These are phyloP conservation scores for Pavo muticus DNA, from an alignment of 2,113 vertebrate species.

Conservation along the genomic window DNA sequence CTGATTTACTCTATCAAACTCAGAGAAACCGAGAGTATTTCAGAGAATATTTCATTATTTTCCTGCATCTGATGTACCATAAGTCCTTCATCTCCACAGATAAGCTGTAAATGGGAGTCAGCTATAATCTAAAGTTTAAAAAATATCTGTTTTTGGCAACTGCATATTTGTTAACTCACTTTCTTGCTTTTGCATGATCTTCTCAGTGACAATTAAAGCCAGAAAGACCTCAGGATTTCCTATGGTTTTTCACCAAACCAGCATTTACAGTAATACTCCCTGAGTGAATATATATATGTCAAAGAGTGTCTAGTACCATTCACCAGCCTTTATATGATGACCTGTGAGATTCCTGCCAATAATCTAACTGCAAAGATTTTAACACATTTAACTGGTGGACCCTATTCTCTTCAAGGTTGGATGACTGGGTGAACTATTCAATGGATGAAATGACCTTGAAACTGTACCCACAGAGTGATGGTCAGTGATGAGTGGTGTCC, in stretches of 20 bases:
- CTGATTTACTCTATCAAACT: not conserved
- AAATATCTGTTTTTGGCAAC: not conserved
- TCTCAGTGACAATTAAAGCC: not conserved
- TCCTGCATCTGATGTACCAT: not conserved
- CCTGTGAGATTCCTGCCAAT: not conserved
- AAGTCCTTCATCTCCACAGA: not conserved
- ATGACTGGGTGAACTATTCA: not conserved
- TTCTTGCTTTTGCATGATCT: not conserved
- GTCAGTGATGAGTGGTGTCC: too few relatives aligned
- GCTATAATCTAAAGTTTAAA: not conserved
- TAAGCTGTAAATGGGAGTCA: not conserved
- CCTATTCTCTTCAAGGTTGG: not conserved
- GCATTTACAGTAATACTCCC: not conserved
- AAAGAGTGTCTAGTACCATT: not conserved
- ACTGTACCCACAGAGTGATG: too few relatives aligned
- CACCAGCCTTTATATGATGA: not conserved
- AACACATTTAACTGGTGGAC: not conserved
- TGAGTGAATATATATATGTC: rapidly evolving
- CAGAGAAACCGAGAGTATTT: not conserved
- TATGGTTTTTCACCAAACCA: not conserved
- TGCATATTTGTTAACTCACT: rapidly evolving
- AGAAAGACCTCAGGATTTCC: not conserved
- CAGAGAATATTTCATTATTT: not conserved
- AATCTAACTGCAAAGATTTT: not conserved
- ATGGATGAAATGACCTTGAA: too few relatives aligned